These are phyloP conservation scores for Cylloceria caligata DNA, from an alignment of 2,888 invertebrate species.

Conservation along the genomic window DNA sequence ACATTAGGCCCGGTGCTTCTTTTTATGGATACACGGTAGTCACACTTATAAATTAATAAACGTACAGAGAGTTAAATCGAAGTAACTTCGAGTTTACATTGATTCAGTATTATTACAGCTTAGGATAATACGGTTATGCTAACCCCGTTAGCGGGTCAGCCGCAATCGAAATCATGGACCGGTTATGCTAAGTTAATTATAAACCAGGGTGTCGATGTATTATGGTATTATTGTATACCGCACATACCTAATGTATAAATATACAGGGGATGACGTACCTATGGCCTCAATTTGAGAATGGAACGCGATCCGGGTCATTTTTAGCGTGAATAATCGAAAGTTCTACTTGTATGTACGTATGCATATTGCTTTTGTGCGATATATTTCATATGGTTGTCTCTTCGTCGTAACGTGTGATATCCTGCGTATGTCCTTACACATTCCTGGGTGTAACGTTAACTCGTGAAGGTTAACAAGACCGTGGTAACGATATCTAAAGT, in stretches of 20 bases:
- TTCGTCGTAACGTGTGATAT: constrained; percentile 21
- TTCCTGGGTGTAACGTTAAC: constrained; percentile 33
- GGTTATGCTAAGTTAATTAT: constrained; percentile 72
- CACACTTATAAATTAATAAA: constrained; percentile 20
- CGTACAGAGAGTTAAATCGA: constrained; percentile 19
- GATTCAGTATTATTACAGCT: background rate
- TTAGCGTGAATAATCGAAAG: constrained; percentile 38
- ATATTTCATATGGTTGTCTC: background rate
- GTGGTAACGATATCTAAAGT: constrained; percentile 60
- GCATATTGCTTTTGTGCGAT: background rate
- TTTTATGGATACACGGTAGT: background rate
- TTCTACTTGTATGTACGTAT: background rate
- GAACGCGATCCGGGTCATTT: constrained; percentile 44
- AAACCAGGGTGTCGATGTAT: constrained; percentile 44
- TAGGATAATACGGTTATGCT: constrained; percentile 32
- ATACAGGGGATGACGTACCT: constrained; percentile 1
- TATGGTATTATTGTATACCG: constrained; percentile 11
- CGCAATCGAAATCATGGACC: constrained; percentile 63
- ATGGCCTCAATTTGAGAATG: constrained; percentile 54
- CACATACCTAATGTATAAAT: background rate
- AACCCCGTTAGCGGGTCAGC: constrained; percentile 45
- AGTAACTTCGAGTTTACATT: background rate
- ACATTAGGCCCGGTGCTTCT: background rate
- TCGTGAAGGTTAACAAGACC: constrained; percentile 54
- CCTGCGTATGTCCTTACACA: background rate